phyloP scores from a whole-genome alignment of 2,797 vertebrate species.

The Myripristis jacobus region DNA sequence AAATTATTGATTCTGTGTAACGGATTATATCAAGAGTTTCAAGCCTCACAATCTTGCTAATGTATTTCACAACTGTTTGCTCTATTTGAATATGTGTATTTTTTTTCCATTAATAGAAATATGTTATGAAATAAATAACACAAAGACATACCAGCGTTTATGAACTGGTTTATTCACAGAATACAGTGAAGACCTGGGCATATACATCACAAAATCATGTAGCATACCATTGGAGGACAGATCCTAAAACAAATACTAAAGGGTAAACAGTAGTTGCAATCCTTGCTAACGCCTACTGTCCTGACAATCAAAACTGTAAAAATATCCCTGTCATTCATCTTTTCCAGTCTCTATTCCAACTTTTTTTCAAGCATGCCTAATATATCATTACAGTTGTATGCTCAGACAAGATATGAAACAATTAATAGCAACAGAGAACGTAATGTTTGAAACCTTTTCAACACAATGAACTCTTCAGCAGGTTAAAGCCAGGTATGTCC shows the following conservation, averaged over 20 bases:
- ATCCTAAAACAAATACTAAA: not conserved
- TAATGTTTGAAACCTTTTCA: not conserved
- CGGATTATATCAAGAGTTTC: no score
- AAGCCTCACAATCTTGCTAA: not conserved
- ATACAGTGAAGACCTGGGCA: not conserved
- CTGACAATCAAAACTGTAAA: not conserved
- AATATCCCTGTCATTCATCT: not conserved
- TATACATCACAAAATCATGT: slow-evolving; percentile 2
- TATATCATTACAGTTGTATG: not conserved
- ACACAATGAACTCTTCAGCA: not conserved
- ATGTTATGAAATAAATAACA: not conserved
- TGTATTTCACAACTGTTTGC: not conserved
- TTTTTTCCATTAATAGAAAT: not conserved
- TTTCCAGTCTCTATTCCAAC: not conserved
- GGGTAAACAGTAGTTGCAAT: not conserved
- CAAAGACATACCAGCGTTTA: slow-evolving; percentile 7
- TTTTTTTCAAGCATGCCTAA: not conserved
- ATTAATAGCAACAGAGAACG: not conserved
- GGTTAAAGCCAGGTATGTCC: not conserved
- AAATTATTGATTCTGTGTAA: no score
- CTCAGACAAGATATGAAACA: not conserved
- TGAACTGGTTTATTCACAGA: slow-evolving; percentile 36
- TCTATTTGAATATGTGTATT: not conserved
- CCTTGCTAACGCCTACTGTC: not conserved
- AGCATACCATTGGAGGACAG: not conserved